Evolutionary conservation across 2,113 vertebrate species (phyloP).

Genomic region (Lanius collurio): DNA sequence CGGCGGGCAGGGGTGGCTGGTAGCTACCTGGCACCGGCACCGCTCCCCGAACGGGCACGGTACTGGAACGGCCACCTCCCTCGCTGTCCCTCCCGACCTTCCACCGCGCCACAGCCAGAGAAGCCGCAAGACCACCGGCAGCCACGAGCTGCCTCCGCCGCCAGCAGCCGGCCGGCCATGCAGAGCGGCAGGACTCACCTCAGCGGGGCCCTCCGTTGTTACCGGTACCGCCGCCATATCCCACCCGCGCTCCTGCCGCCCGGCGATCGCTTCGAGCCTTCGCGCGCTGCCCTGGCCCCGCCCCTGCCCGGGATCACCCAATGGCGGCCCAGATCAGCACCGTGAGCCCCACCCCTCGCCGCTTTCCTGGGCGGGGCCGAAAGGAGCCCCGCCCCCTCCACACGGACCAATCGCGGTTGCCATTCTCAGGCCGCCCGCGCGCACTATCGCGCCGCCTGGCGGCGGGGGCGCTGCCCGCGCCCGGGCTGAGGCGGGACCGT

Average conservation of each 20-base stretch:
- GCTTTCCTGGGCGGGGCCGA: accelerated
- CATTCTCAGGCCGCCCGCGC: not conserved
- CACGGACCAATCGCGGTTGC: not conserved
- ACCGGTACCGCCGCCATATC: not conserved
- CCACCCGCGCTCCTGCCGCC: not conserved
- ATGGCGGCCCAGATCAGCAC: accelerated
- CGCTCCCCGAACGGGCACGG: accelerated
- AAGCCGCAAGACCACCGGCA: accelerated
- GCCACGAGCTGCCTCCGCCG: not conserved
- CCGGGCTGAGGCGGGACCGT: not conserved
- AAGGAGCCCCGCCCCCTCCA: accelerated
- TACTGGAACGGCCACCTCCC: accelerated
- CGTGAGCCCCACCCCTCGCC: accelerated
- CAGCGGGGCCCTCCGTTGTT: not conserved
- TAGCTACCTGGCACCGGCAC: not conserved
- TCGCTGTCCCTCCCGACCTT: not conserved
- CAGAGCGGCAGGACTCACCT: not conserved
- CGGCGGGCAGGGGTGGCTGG: too few species aligned
- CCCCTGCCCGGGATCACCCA: accelerated
- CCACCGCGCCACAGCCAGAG: accelerated
- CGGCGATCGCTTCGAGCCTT: conserved; percentile 20
- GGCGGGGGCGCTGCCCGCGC: accelerated
- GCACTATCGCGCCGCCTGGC: accelerated
- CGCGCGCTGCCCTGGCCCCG: not conserved
- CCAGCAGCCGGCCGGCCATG: accelerated